Base-by-base conservation (phyloP, 2,797 vertebrate species). In the Pseudochirops cupreus region DNA sequence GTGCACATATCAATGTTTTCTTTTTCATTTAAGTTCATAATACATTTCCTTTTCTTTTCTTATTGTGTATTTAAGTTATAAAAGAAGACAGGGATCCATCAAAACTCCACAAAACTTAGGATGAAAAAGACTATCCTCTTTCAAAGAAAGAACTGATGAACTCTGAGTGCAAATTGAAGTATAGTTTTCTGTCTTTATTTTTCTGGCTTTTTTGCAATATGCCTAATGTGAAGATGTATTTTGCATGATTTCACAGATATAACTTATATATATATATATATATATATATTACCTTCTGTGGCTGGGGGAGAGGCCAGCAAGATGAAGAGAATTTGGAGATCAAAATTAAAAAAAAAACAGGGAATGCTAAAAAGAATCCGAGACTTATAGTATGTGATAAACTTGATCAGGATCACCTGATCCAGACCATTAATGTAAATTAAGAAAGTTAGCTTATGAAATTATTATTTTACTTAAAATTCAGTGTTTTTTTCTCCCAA, bases 291-390 rank as follows among this genome's bases (percentile, higher is more conserved):
- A 4, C 14, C 5, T 74, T 74, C 67, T 39, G 67, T 74, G 67
- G 4, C 5, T 16, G 31, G 31, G 33, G 13, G 3, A 4, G 9
- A 3, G 13, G 12, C 13, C 5, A 21, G 4, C 1, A 14, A 28
- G n/a, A 18, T n/a, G 67, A 74, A 39, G 13, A 74, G 1, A 6
- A n/a, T 28, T n/a, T 18, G n/a, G n/a, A 74, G 18, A 18, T 18
- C 5, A 74, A n/a, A n/a, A n/a, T 74, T 39, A 2, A 39, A 74
- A 39, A n/a, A n/a, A n/a, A n/a, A n/a, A n/a, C 4, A 74, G 33
- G 18, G 11, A 33, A 67, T 33, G 31, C 1, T 67, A 67, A 67
- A 59, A 59, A 29, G 5, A 39, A 74, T 6, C 62, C 39, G n/a
- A 74, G 33, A 39, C 4, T 74, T 0, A 39, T 13, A 39, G n/a